A percentile compares a stretch with the other conserved stretches of the same genome.
These are phyloP conservation scores for Pterobdella sp. DNA, from an alignment of 2,888 invertebrate species.

Conservation along the genomic window DNA sequence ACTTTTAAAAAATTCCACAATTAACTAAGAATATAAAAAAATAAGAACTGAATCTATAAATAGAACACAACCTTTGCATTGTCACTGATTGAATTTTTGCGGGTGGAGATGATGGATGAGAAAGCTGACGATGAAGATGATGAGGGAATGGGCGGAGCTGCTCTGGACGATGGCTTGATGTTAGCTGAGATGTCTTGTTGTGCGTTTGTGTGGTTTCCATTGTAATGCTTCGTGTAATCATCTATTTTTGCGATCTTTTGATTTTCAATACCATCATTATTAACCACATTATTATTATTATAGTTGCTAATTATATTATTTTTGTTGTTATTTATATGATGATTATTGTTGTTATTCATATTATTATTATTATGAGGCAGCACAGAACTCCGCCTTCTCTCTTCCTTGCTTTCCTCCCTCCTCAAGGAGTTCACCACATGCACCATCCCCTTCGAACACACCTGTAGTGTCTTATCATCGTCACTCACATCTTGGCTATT, in stretches of 20 bases:
- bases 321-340: constrained; percentile 2
- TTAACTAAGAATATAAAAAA: too few relatives aligned
- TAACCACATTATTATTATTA: background rate
- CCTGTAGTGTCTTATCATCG: background rate
- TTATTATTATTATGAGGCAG: background rate
- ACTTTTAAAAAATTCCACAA: too few relatives aligned
- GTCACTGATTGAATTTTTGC: background rate
- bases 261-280: background rate
- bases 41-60: too few relatives aligned
- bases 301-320: background rate
- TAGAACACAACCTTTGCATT: background rate
- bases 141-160: background rate
- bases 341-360: background rate
- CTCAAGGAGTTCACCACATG: constrained; percentile 14
- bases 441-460: constrained; percentile 17
- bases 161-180: background rate
- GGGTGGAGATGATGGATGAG: background rate
- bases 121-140: constrained; percentile 18
- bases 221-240: background rate
- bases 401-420: constrained; percentile 19
- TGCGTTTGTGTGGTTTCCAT: background rate
- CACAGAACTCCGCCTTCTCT: constrained; percentile 13
- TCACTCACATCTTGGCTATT: too few relatives aligned
- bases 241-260: too few relatives aligned
- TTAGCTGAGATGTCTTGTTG: background rate